Conservation (phyloP, 2,888 invertebrate species). For the Xanthorhoe spadicearia region DNA sequence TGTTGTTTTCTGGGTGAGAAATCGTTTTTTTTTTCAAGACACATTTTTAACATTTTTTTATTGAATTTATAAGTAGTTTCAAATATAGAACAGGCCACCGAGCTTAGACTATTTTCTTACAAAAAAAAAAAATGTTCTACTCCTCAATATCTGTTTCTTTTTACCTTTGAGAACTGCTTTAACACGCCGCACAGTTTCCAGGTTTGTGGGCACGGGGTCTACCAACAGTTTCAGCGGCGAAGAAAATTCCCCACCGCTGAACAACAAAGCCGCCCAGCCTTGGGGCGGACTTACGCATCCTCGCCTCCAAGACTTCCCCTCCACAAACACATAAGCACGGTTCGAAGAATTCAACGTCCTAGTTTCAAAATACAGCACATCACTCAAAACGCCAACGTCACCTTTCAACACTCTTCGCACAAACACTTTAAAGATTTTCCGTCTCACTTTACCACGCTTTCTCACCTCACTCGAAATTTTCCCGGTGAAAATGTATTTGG, state of each 20-base stretch:
- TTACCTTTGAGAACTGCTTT: constrained; percentile 80
- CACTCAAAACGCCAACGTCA: constrained; percentile 73
- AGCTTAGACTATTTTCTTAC: too few relatives aligned
- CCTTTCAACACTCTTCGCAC: constrained; percentile 78
- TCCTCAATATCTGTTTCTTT: background rate
- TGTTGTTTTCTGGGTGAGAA: too few relatives aligned
- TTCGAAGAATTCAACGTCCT: constrained; percentile 73
- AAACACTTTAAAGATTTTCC: constrained; percentile 76
- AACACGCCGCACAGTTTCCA: constrained; percentile 73
- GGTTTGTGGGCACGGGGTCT: constrained; percentile 75
- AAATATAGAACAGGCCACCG: too few relatives aligned
- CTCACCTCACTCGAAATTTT: constrained; percentile 76
- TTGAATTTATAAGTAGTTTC: too few relatives aligned
- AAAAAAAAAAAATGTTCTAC: too few relatives aligned
- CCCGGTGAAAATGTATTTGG: constrained; percentile 80
- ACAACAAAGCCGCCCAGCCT: constrained; percentile 72
- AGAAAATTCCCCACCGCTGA: constrained; percentile 61
- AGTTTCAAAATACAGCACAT: constrained; percentile 75
- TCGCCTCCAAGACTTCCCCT: constrained; percentile 60
- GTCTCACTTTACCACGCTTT: constrained; percentile 64
- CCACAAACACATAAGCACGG: constrained; percentile 73
- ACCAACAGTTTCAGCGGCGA: constrained; percentile 70
- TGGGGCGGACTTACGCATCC: constrained; percentile 55
- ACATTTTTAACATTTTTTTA: too few relatives aligned
- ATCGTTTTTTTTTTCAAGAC: too few relatives aligned